phyloP scores from a whole-genome alignment of 2,113 vertebrate species.

The Donacobius atricapilla region DNA sequence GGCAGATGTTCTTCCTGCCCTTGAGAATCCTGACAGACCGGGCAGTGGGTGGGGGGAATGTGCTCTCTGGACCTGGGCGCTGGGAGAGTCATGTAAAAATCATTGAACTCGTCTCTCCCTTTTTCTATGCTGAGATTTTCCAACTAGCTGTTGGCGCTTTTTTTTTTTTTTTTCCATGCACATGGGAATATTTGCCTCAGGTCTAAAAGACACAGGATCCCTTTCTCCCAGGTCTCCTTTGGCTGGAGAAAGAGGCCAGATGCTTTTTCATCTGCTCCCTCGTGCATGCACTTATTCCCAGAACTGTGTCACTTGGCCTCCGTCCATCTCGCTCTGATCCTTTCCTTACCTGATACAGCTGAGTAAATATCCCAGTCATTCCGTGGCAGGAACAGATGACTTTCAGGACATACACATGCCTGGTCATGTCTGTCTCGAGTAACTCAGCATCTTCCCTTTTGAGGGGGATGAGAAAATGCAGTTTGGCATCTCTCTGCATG shows the following conservation, averaged over 20 bases:
- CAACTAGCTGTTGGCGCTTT: background rate
- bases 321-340: background rate
- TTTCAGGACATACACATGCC: background rate
- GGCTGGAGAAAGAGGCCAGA: background rate
- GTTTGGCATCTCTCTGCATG: background rate
- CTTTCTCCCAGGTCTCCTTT: background rate
- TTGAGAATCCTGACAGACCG: background rate
- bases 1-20: background rate
- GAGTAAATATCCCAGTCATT: background rate
- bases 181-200: background rate
- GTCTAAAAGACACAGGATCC: background rate
- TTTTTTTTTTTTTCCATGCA: background rate
- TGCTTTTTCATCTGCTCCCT: background rate
- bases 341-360: background rate
- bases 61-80: background rate
- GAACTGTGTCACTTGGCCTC: conserved; percentile 20
- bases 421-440: background rate
- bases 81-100: background rate
- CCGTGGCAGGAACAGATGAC: background rate
- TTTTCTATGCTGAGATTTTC: background rate
- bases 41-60: background rate
- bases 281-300: fast-evolving
- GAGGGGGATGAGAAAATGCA: background rate
- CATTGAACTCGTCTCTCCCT: background rate
- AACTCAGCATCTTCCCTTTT: background rate